These are phyloP conservation scores for Drosophila trichaetosa DNA, from an alignment of 2,888 invertebrate genomes.

Conservation along the genomic window DNA sequence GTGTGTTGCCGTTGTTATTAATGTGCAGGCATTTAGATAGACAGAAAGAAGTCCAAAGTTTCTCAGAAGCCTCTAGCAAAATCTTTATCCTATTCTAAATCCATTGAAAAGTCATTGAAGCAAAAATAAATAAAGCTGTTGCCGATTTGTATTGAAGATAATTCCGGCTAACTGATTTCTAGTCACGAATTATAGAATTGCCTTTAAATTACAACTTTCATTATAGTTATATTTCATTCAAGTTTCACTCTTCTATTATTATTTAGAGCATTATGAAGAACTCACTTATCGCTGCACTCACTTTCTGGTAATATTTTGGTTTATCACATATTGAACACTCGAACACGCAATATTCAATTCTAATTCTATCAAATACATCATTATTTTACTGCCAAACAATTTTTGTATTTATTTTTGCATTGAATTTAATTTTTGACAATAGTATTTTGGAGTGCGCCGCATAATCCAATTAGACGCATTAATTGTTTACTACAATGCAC, in stretches of 20 bases:
- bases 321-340: slow-evolving; percentile 34
- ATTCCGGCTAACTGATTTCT: neutral
- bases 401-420: slow-evolving; percentile 7
- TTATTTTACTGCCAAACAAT: slow-evolving; percentile 15
- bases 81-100: neutral
- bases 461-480: slow-evolving; percentile 48
- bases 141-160: neutral
- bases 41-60: slow-evolving; percentile 29
- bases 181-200: too few relatives aligned
- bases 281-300: neutral
- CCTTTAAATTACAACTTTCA: neutral
- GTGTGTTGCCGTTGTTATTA: slow-evolving; percentile 44
- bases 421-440: slow-evolving; percentile 2
- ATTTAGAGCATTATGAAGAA: neutral
- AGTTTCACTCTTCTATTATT: neutral
- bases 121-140: neutral
- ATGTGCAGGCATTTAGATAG: slow-evolving; percentile 52
- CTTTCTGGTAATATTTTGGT: neutral
- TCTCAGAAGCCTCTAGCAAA: slow-evolving; percentile 3
- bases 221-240: neutral
- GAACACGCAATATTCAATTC: slow-evolving; percentile 5
- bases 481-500: slow-evolving; percentile 44
- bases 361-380: slow-evolving; percentile 19
- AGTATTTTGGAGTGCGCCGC: slow-evolving; percentile 16
- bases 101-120: slow-evolving; percentile 1